Conservation (phyloP, 1,140 invertebrate species). For the Drosophila ficusphila region DNA sequence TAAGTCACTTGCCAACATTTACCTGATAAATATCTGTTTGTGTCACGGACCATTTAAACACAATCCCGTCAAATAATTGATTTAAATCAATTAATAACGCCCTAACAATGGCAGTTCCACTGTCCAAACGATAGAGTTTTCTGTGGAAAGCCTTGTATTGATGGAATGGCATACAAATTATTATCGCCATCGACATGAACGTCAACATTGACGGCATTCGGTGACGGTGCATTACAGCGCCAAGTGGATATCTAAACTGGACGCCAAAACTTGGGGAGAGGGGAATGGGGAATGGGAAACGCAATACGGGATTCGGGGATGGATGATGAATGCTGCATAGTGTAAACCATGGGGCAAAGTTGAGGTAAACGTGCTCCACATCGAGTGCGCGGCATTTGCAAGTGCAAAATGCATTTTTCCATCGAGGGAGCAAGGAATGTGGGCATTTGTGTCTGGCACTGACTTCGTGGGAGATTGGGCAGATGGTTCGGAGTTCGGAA, state of each 20-base stretch:
- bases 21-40: neutral
- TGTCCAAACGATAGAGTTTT: slow-evolving; percentile 8
- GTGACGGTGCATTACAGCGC: slow-evolving; percentile 41
- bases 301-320: neutral
- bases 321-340: slow-evolving; percentile 28
- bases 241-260: slow-evolving; percentile 51
- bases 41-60: neutral
- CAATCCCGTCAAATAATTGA: neutral
- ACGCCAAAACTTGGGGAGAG: neutral
- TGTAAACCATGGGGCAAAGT: slow-evolving; percentile 11
- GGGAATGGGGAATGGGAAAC: neutral
- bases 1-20: too few species aligned
- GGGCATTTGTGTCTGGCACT: slow-evolving; percentile 40
- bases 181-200: slow-evolving; percentile 39
- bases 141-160: slow-evolving; percentile 22
- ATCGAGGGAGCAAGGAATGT: slow-evolving; percentile 39
- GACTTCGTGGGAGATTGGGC: slow-evolving; percentile 57
- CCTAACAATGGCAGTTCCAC: slow-evolving; percentile 1
- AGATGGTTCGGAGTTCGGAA: slow-evolving; percentile 23
- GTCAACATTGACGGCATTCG: slow-evolving; percentile 29
- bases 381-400: slow-evolving; percentile 65
- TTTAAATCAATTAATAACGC: neutral
- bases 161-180: slow-evolving; percentile 49
- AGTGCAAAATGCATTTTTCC: slow-evolving; percentile 62
- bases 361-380: slow-evolving; percentile 65